These are phyloP conservation scores for Stomorhina lunata DNA, from an alignment of 2,888 invertebrate genomes.

Conservation along the genomic window DNA sequence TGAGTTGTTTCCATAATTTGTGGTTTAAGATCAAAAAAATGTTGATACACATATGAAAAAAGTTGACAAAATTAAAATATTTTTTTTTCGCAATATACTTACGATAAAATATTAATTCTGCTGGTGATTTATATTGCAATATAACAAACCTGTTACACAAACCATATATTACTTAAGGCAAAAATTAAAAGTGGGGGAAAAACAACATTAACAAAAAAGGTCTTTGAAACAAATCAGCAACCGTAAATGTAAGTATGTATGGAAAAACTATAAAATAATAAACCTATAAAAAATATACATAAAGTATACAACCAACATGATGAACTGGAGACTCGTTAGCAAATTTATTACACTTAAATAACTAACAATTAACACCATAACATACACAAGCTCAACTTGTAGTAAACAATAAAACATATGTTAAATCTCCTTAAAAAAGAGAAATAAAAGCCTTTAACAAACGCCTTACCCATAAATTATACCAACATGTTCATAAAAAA, in stretches of 20 bases:
- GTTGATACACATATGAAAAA: not conserved
- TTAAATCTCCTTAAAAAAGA: slow-evolving; percentile 34
- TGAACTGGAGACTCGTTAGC: slow-evolving; percentile 26
- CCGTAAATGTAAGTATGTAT: not conserved
- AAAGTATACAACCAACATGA: slow-evolving; percentile 25
- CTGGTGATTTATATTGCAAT: slow-evolving; percentile 50
- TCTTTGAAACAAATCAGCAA: not conserved
- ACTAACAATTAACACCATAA: slow-evolving; percentile 50
- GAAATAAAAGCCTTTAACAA: slow-evolving; percentile 3
- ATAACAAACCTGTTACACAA: slow-evolving; percentile 55
- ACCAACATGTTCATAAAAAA: no score
- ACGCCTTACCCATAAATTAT: not conserved
- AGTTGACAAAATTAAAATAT: not conserved
- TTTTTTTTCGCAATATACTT: not conserved
- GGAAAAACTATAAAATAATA: slow-evolving; percentile 1
- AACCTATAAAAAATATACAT: slow-evolving; percentile 2
- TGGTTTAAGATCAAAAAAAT: slow-evolving; percentile 5
- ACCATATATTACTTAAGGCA: slow-evolving; percentile 23
- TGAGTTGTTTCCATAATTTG: not conserved
- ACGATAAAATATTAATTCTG: slow-evolving; percentile 30
- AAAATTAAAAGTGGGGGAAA: not conserved
- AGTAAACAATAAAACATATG: slow-evolving; percentile 19
- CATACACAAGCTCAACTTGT: not conserved
- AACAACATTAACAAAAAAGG: not conserved
- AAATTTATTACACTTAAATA: slow-evolving; percentile 52